Percentiles rank a stretch among this genome's conserved stretches.
Conservation (phyloP, 2,888 invertebrate species). For the Acronicta alni region DNA sequence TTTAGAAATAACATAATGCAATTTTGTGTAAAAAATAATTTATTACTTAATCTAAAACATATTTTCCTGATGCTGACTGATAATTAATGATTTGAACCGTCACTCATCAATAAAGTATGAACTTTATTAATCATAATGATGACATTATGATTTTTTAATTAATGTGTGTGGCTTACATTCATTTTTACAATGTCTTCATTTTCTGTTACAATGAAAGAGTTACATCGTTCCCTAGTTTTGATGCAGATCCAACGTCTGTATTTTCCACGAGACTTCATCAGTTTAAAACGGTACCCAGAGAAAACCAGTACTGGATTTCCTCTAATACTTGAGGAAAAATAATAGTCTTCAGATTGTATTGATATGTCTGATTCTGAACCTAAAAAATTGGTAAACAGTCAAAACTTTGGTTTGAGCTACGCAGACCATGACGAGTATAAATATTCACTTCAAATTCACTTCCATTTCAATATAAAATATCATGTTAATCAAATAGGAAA, state of each 20-base stretch:
- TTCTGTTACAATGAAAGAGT: conserved; percentile 64
- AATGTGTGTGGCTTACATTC: conserved; percentile 61
- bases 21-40: neutral
- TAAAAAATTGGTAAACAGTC: conserved; percentile 29
- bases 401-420: conserved; percentile 3
- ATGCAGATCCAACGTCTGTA: conserved; percentile 69
- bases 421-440: no score
- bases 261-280: conserved; percentile 56
- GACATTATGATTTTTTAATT: conserved; percentile 5
- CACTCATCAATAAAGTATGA: no score
- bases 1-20: neutral
- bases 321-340: conserved; percentile 61
- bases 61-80: neutral
- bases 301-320: conserved; percentile 67
- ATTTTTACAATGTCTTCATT: conserved; percentile 60
- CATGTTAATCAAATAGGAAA: no score
- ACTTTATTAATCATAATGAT: no score
- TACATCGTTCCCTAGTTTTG: conserved; percentile 64
- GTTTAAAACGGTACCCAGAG: conserved; percentile 61
- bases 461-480: no score
- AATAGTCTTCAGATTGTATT: conserved; percentile 60
- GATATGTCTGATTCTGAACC: conserved; percentile 49
- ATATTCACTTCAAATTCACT: no score
- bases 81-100: neutral
- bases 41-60: neutral